Evolutionary conservation across 2,888 invertebrate genomes (phyloP).

Genomic region (Lathronympha strigana): DNA sequence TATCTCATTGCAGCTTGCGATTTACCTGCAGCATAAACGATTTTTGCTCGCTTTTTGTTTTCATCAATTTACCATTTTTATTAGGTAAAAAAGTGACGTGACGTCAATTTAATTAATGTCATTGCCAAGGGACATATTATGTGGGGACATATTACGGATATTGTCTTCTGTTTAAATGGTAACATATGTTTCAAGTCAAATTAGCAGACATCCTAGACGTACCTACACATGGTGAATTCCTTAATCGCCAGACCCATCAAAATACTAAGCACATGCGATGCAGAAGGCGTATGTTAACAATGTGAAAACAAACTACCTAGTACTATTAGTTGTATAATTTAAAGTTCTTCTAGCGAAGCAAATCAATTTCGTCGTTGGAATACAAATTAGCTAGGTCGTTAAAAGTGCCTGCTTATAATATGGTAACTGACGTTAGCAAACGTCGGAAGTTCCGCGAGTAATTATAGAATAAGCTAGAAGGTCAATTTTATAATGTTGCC

Average conservation of each 20-base stretch:
- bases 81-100: no score
- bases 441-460: conserved; percentile 48
- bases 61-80: no score
- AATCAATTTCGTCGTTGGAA: conserved; percentile 40
- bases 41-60: no score
- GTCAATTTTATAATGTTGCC: conserved; percentile 65
- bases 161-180: neutral
- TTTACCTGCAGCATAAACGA: conserved; percentile 20
- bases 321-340: conserved; percentile 31
- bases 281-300: conserved; percentile 27
- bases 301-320: conserved; percentile 29
- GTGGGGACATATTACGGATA: no score
- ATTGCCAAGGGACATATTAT: no score
- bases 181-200: conserved; percentile 31
- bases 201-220: conserved; percentile 6
- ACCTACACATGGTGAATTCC: neutral
- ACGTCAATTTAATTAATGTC: no score
- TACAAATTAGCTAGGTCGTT: conserved; percentile 31
- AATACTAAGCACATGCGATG: conserved; percentile 30
- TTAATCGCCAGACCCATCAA: conserved; percentile 23
- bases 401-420: conserved; percentile 44
- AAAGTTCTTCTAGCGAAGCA: conserved; percentile 19
- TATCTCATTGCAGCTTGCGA: conserved; percentile 48
- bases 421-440: conserved; percentile 47
- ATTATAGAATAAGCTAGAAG: conserved; percentile 67